Conservation (phyloP, 2,888 invertebrate genomes). For the Eustalomyia histrio region DNA sequence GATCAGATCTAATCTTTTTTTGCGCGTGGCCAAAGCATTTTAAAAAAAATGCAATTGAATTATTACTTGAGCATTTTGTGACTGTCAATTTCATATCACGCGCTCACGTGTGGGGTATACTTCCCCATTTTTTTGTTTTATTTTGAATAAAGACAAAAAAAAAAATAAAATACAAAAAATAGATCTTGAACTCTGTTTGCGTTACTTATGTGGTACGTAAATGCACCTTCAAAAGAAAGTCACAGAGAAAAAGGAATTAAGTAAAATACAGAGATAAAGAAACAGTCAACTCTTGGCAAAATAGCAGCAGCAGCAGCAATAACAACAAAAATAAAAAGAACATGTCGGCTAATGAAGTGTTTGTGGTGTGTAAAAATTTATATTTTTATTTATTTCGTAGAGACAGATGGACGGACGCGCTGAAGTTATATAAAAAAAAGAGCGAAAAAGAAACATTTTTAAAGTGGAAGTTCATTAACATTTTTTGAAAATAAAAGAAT, state of each 20-base stretch:
- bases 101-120: neutral
- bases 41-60: no score
- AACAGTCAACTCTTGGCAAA: neutral
- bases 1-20: no score
- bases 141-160: slow-evolving; percentile 17
- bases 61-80: no score
- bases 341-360: slow-evolving; percentile 46
- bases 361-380: slow-evolving; percentile 8
- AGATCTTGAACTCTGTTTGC: slow-evolving; percentile 56
- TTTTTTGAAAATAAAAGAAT: slow-evolving; percentile 72
- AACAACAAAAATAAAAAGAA: slow-evolving; percentile 33
- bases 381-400: slow-evolving; percentile 15
- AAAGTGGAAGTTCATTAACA: slow-evolving; percentile 76
- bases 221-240: slow-evolving; percentile 50
- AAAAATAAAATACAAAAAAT: slow-evolving; percentile 37
- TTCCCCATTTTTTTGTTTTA: slow-evolving; percentile 8
- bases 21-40: no score
- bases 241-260: slow-evolving; percentile 54
- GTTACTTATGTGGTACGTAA: slow-evolving; percentile 45
- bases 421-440: slow-evolving; percentile 59
- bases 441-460: slow-evolving; percentile 66
- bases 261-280: slow-evolving; percentile 32
- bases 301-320: neutral
- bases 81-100: neutral
- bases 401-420: slow-evolving; percentile 35